These are phyloP conservation scores for Crepidodera aurea DNA, from an alignment of 2,888 invertebrate species.

Conservation along the genomic window DNA sequence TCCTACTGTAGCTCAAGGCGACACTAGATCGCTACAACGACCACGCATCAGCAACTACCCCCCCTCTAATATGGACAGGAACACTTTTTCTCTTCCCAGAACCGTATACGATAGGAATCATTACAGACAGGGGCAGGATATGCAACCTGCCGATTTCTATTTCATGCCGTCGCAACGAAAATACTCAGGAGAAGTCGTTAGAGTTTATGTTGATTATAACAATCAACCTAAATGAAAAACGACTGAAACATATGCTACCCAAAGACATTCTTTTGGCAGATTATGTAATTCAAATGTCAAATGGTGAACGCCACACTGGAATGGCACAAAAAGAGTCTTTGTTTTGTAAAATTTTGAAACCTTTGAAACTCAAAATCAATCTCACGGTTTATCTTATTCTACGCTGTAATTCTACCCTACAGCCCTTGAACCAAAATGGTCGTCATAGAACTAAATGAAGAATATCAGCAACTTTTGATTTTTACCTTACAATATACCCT, in stretches of 20 bases:
- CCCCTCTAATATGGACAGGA: slow-evolving; percentile 64
- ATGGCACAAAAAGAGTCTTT: no score
- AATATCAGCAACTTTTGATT: no score
- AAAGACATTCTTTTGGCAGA: not conserved
- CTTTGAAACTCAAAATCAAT: no score
- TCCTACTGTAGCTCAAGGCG: slow-evolving; percentile 58
- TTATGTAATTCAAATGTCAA: not conserved
- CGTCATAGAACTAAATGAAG: no score
- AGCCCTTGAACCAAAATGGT: no score
- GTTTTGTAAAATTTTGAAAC: no score
- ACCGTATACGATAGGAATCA: slow-evolving; percentile 64
- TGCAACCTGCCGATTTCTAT: slow-evolving; percentile 88
- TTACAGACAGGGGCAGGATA: slow-evolving; percentile 54
- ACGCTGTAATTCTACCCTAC: no score
- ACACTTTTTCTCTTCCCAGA: slow-evolving; percentile 80
- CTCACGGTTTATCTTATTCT: no score
- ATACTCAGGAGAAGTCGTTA: slow-evolving; percentile 89
- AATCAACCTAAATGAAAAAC: slow-evolving; percentile 68
- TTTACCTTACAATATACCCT: no score
- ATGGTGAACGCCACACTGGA: no score
- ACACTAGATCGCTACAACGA: slow-evolving; percentile 71
- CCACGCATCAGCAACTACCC: slow-evolving; percentile 58
- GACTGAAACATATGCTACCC: slow-evolving; percentile 1
- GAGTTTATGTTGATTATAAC: slow-evolving; percentile 84
- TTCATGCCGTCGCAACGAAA: slow-evolving; percentile 95